Evolutionary conservation across 2,113 vertebrate species (phyloP), one percentile per base, ranked within the genome.

Genomic region (Capra hircus): DNA sequence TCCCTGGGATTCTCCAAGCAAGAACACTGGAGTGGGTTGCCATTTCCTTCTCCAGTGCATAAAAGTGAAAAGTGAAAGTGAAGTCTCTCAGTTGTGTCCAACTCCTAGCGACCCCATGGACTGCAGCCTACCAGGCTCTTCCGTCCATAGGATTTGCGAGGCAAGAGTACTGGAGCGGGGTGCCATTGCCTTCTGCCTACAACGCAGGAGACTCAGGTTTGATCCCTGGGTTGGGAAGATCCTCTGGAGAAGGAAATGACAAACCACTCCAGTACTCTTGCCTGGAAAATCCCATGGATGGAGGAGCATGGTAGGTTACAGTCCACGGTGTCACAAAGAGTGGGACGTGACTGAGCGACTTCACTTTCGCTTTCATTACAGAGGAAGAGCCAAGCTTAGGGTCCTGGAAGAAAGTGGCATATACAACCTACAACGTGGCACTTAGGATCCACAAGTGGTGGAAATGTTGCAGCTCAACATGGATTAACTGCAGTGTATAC

Each of bases 191-290:
- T 45, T 45, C 64, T 36, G n/a, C 64, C 64, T 71, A 71, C 64
- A 36, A 36, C 0, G 5, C 0, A 0, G n/a, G 64, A 71, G 17
- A 36, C 4, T 21, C 1, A 2, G 64, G n/a, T 71, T 36, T 21
- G 19, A 71, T 36, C n/a, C 64, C 9, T n/a, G 17, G 17, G n/a
- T 71, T 71, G 64, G n/a, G 64, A 71, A 36, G 64, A 71, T 36
- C 64, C n/a, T 71, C 64, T 71, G 19, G 64, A 71, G n/a, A 36
- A 71, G 17, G 19, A 71, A 23, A 71, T 36, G 64, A 71, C 9
- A 71, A 36, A 71, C 19, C 64, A 71, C n/a, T 71, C 64, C 17
- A 71, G n/a, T 36, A 71, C 64, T 71, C 19, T 71, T 36, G n/a
- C 19, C n/a, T 71, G 64, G 64, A 36, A 36, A 71, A 36, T 71